Base-by-base conservation (phyloP, 1,140 invertebrate species). In the Hyposmocoma kahamanoa region DNA sequence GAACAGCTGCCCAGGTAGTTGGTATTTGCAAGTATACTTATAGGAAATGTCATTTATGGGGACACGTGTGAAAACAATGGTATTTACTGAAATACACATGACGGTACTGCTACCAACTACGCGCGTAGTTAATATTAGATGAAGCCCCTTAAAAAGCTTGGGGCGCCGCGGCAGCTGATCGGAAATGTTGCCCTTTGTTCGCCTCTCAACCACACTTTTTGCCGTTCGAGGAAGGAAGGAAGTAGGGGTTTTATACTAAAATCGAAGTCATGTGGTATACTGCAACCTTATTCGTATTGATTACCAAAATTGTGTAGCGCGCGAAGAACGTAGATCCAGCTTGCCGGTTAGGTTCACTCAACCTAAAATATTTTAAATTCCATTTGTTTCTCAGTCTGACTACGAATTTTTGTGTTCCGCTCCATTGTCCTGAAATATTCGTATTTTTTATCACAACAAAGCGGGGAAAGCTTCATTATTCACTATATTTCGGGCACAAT, bases 131-230 rank as follows among this genome's bases (percentile, higher is more conserved):
- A 71, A 74, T 70, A 67, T 74, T 73, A 73, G 65, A 76, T 62
- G 80, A 82, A 84, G 75, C 80, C 77, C 50, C 62, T 69, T 71
- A 71, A 81, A 74, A 69, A 56, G 56, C 56, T 53, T 62, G 77
- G 80, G 61, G 64, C 48, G 39, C 66, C 58, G 53, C 47, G 67
- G 63, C 80, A 84, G 80, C 78, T 84, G 80, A 84, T 84, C 76
- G 80, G 78, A 84, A 84, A 74, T 81, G 60, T 70, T 73, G 76
- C 65, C 78, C 72, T 84, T 84, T 84, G 76, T 82, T 74, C 62
- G 53, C 56, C 61, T 61, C 62, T 58, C 57, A 61, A 71, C 71
- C 77, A 59, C 62, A 67, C 58, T 68, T 59, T 64, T 62, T 70
- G 63, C 64, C 57, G 60, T 53, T 56, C 38, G 11, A 66, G 64